Evolutionary conservation across 2,113 vertebrate genomes (phyloP), one percentile per base, ranked within the genome.

Genomic region (Lycocorax pyrrhopterus): DNA sequence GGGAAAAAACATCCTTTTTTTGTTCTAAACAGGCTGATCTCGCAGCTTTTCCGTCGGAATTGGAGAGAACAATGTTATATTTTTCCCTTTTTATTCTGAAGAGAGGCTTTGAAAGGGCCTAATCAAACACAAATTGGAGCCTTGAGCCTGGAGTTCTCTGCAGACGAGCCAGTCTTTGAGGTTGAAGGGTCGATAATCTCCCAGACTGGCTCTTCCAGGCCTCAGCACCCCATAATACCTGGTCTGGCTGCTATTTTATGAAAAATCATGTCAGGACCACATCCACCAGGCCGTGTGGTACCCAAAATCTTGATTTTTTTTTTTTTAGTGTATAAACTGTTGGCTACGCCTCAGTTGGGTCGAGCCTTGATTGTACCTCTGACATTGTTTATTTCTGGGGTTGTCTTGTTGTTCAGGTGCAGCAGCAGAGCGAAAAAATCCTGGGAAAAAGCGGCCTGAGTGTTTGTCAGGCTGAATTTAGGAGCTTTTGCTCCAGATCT

Each of bases 41-140:
- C 41, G 1, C 20, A 5, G 81, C 81, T 87, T 76, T 94, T 56
- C 17, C 62, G 58, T 25, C 33, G 2, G 60, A 84, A 91, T 75
- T 56, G 73, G 64, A 6, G 19, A 3, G 81, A 76, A 85, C 75
- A 62, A 81, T 73, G 74, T 49, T 37, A 0, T 14, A 68, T 95
- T 90, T 88, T 41, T 79, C 44, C 73, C 44, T 75, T 82, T 78
- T 80, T 46, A 67, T 75, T 87, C 43, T 7, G 4, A 47, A 81
- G 33, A 76, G 91, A 60, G 64, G 84, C 64, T 95, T 63, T 96
- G 95, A 97, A 96, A 96, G 67, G 59, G 51, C 51, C 81, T 66
- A 87, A 93, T 89, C 93, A 91, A 53, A 69, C 59, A 37, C 63
- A 51, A 94, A 87, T 53, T n/a, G 53, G 81, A 91, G 74, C 9